phyloP scores from a whole-genome alignment of 2,888 invertebrate species.

The Lithodes maja region DNA sequence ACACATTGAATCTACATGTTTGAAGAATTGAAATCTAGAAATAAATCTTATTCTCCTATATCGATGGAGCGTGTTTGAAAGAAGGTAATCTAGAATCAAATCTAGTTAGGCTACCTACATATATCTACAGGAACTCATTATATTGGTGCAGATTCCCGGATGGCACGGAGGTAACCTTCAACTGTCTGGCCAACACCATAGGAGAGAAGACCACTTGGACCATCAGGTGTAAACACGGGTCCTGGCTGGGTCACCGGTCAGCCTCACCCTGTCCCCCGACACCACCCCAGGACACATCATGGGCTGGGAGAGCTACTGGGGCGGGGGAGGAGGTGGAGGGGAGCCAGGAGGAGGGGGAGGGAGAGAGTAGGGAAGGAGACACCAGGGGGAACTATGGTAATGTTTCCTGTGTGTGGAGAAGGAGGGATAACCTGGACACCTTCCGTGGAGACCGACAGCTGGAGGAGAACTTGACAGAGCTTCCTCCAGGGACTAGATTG shows the following conservation, averaged over 20 bases:
- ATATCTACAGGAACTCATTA: neutral
- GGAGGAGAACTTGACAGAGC: constrained; percentile 82
- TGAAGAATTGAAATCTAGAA: too few relatives aligned
- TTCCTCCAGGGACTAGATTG: constrained; percentile 84
- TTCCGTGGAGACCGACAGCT: constrained; percentile 88
- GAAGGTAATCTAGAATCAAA: too few relatives aligned
- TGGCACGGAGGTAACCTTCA: constrained; percentile 88
- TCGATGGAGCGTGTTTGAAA: too few relatives aligned
- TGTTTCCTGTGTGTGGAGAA: constrained; percentile 85
- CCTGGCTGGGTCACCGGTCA: constrained; percentile 82
- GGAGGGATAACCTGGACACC: constrained; percentile 86
- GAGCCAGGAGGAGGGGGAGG: neutral
- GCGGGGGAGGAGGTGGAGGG: constrained; percentile 4
- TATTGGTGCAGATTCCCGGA: constrained; percentile 80
- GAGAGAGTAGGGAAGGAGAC: neutral
- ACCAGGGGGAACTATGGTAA: constrained; percentile 39
- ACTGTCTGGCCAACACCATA: constrained; percentile 81
- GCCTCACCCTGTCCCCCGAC: constrained; percentile 24
- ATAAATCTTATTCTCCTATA: too few relatives aligned
- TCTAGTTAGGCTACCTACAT: neutral
- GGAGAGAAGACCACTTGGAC: constrained; percentile 89
- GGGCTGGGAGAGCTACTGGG: neutral
- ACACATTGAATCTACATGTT: too few relatives aligned
- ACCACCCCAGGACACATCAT: neutral
- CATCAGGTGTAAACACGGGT: constrained; percentile 88